phyloP scores from a whole-genome alignment of 2,888 invertebrate species.

The Cheilosia soror region DNA sequence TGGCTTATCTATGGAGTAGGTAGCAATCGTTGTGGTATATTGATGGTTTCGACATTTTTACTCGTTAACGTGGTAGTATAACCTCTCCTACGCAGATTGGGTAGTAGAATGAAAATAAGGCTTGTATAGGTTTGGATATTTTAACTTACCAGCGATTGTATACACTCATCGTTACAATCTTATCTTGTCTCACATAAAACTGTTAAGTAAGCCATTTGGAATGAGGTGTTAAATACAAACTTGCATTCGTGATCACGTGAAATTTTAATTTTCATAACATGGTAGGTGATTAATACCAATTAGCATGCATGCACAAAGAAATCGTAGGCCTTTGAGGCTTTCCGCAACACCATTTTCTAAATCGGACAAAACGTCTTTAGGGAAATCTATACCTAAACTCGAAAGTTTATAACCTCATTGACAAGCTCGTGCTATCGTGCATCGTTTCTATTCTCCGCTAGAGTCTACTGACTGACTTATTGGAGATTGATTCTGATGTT shows the following conservation, averaged over 20 bases:
- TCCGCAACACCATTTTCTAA: neutral
- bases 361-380: neutral
- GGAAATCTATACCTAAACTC: too few relatives aligned
- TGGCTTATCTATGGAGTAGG: slow-evolving; percentile 13
- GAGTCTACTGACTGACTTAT: too few relatives aligned
- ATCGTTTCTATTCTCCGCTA: too few relatives aligned
- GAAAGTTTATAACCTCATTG: too few relatives aligned
- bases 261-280: slow-evolving; percentile 18
- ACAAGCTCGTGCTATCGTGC: too few relatives aligned
- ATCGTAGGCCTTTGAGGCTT: neutral
- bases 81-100: slow-evolving; percentile 31
- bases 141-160: neutral
- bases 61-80: slow-evolving; percentile 40
- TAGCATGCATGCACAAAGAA: slow-evolving; percentile 23
- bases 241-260: slow-evolving; percentile 31
- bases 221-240: slow-evolving; percentile 39
- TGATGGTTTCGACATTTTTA: slow-evolving; percentile 44
- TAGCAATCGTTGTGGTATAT: slow-evolving; percentile 2
- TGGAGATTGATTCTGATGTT: too few relatives aligned
- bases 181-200: slow-evolving; percentile 32
- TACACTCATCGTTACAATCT: slow-evolving; percentile 28
- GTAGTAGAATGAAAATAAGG: slow-evolving; percentile 4
- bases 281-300: slow-evolving; percentile 38
- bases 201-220: slow-evolving; percentile 6
- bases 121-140: neutral